Percentiles rank a stretch among this genome's conserved stretches.
phyloP scores from a whole-genome alignment of 1,140 invertebrate species.

The Zaprionus tsacasi region DNA sequence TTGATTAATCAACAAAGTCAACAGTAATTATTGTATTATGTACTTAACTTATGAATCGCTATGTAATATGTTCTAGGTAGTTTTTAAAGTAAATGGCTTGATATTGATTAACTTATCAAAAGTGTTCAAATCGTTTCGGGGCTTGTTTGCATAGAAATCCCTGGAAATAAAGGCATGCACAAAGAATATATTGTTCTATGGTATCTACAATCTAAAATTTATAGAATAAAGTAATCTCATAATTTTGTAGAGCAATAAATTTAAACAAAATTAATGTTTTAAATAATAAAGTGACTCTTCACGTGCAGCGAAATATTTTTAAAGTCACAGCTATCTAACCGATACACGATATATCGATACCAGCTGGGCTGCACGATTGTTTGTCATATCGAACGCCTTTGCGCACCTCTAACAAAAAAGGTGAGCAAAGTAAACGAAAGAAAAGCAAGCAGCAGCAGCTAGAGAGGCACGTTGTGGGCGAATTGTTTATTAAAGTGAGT shows the following conservation, averaged over 20 bases:
- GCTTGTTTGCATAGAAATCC: background rate
- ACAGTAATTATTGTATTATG: conserved; percentile 57
- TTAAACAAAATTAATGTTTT: background rate
- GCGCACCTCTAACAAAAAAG: conserved; percentile 24
- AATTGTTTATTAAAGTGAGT: conserved; percentile 69
- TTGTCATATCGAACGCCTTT: background rate
- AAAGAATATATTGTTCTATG: background rate
- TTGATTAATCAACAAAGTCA: conserved; percentile 13
- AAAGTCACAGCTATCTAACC: background rate
- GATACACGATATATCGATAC: background rate
- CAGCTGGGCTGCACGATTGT: background rate
- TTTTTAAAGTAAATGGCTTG: conserved; percentile 21
- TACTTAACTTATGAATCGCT: conserved; percentile 41
- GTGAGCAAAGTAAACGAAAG: conserved; percentile 47
- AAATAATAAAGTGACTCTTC: background rate
- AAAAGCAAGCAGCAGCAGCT: conserved; percentile 33
- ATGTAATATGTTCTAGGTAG: conserved; percentile 2
- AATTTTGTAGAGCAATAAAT: background rate
- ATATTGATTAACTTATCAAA: background rate
- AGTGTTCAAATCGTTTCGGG: background rate
- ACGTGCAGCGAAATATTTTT: background rate
- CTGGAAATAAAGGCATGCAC: background rate
- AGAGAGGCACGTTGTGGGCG: conserved; percentile 30
- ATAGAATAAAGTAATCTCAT: background rate
- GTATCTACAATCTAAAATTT: background rate